Evolutionary conservation across 2,113 vertebrate species (phyloP).

Genomic region (Dicerorhinus sumatrensis): DNA sequence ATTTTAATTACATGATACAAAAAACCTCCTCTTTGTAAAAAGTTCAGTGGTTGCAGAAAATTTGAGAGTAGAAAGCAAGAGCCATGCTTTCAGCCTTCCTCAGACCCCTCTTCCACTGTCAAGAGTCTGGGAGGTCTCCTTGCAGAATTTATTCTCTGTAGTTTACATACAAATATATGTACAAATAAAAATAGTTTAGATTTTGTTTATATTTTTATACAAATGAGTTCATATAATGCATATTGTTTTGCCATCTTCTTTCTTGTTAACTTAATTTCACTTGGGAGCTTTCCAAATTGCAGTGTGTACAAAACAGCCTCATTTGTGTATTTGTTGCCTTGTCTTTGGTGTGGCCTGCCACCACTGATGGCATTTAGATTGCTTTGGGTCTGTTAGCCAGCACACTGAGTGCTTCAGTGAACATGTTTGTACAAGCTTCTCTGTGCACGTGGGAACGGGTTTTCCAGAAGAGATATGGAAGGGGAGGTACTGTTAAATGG

Average conservation of each 20-base stretch:
- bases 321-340: fast-evolving
- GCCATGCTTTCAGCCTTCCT: fast-evolving
- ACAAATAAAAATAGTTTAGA: background rate
- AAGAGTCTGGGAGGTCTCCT: background rate
- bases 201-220: background rate
- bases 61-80: background rate
- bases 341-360: too few relatives aligned
- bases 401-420: fast-evolving
- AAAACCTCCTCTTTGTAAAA: background rate
- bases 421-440: fast-evolving
- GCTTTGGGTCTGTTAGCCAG: background rate
- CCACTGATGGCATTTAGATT: too few relatives aligned
- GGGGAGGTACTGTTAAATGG: background rate
- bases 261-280: background rate
- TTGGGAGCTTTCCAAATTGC: background rate
- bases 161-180: background rate
- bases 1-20: background rate
- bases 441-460: background rate
- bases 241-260: background rate
- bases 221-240: background rate
- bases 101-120: fast-evolving
- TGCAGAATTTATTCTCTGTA: background rate
- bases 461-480: background rate
- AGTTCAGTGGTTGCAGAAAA: background rate
- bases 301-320: fast-evolving